Percentiles rank a stretch among this genome's conserved stretches.
Conservation (phyloP, 2,797 vertebrate species). For the Phoxinus dragarum region DNA sequence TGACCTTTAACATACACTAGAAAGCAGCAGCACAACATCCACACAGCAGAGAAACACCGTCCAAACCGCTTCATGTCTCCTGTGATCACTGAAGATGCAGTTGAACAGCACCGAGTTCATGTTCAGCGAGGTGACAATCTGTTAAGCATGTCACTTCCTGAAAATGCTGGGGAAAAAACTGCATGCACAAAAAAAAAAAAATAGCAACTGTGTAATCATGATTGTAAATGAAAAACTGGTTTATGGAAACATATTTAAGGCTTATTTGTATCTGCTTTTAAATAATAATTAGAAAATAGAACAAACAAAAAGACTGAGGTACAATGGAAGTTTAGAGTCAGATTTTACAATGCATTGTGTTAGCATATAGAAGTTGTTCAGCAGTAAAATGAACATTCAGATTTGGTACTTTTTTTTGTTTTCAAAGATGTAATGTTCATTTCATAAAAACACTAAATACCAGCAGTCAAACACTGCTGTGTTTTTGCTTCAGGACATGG, state of each 20-base stretch:
- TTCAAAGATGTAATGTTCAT: not conserved
- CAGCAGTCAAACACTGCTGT: too few species aligned
- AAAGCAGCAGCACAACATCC: conserved; percentile 12
- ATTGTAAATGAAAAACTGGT: too few species aligned
- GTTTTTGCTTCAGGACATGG: not conserved
- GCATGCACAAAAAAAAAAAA: not conserved
- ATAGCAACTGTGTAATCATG: not conserved
- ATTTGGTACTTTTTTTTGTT: not conserved
- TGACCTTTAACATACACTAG: conserved; percentile 17
- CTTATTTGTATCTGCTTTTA: not conserved
- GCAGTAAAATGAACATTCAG: not conserved
- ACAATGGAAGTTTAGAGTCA: not conserved
- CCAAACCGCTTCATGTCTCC: not conserved
- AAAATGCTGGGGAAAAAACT: conserved; percentile 6
- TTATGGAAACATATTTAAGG: too few species aligned
- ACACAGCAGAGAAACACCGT: not conserved
- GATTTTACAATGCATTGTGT: not conserved
- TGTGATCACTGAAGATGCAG: not conserved
- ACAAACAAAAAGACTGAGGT: not conserved
- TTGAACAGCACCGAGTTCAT: not conserved
- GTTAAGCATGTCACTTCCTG: not conserved
- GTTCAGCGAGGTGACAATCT: not conserved
- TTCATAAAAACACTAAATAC: not conserved
- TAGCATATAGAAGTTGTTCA: too few species aligned
- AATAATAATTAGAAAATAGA: not conserved